These are phyloP conservation scores for Elachura formosa DNA, from an alignment of 2,113 vertebrate genomes.

Conservation along the genomic window DNA sequence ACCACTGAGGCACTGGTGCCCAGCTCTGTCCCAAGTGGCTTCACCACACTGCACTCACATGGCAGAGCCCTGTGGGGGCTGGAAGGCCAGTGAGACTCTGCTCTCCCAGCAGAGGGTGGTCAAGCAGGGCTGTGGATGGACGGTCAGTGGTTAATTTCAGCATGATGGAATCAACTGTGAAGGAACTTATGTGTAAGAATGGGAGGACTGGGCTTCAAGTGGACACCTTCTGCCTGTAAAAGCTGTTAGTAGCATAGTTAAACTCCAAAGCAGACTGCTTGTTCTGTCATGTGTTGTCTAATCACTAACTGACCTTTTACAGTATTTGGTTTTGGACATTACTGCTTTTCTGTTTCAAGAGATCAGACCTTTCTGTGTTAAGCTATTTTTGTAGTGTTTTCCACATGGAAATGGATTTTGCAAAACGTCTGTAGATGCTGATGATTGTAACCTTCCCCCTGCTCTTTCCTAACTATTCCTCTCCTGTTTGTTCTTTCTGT, in stretches of 20 bases:
- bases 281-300: neutral
- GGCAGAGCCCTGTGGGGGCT: neutral
- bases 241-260: conserved; percentile 2
- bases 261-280: neutral
- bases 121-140: neutral
- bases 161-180: neutral
- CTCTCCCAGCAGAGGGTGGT: neutral
- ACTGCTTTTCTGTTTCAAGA: conserved; percentile 1
- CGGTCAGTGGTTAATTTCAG: neutral
- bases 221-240: conserved; percentile 19
- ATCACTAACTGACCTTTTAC: conserved; percentile 3
- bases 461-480: conserved; percentile 42
- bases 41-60: rapidly evolving
- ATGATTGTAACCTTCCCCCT: conserved; percentile 70
- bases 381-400: conserved; percentile 44
- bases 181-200: neutral
- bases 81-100: neutral
- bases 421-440: conserved; percentile 42
- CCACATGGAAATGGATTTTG: conserved; percentile 26
- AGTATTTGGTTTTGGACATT: conserved; percentile 1
- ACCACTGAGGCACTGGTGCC: neutral
- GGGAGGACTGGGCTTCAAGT: conserved; percentile 19
- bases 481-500: conserved; percentile 52
- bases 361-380: conserved; percentile 25
- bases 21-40: neutral